Evolutionary conservation across 2,113 vertebrate genomes (phyloP).

Genomic region (Alouatta palliata): DNA sequence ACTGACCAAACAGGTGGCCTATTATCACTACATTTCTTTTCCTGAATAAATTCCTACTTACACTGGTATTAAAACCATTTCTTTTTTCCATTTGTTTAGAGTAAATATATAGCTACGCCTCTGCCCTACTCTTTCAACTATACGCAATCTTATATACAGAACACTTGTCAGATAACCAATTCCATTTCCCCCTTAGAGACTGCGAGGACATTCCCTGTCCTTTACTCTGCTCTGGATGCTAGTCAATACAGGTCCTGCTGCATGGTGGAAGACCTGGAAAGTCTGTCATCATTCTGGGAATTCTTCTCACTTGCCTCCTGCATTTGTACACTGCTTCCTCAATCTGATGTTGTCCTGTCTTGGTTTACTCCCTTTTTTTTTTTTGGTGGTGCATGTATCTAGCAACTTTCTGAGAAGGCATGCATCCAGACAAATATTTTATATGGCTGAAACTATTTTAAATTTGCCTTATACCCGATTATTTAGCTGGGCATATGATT

Average conservation of each 20-base stretch:
- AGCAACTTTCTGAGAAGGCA: not conserved
- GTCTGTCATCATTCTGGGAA: not conserved
- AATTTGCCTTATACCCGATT: not conserved
- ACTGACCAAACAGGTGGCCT: not conserved
- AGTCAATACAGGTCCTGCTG: not conserved
- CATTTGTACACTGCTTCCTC: not conserved
- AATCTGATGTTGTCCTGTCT: not conserved
- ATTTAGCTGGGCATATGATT: not conserved
- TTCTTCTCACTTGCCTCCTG: not conserved
- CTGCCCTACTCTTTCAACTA: not conserved
- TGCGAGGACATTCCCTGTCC: not conserved
- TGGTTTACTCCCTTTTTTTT: not conserved
- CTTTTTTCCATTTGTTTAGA: not conserved
- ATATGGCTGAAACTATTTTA: not conserved
- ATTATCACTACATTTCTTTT: not conserved
- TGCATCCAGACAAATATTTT: not conserved
- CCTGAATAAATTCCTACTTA: not conserved
- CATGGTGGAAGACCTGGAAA: not conserved
- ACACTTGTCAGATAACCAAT: not conserved
- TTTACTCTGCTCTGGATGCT: not conserved
- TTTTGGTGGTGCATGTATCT: not conserved
- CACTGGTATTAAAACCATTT: not conserved
- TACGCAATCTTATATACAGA: not conserved
- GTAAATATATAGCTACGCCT: not conserved
- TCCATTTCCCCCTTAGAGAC: not conserved